Conservation (phyloP, 2,888 invertebrate genomes). For the Eupithecia abbreviata region DNA sequence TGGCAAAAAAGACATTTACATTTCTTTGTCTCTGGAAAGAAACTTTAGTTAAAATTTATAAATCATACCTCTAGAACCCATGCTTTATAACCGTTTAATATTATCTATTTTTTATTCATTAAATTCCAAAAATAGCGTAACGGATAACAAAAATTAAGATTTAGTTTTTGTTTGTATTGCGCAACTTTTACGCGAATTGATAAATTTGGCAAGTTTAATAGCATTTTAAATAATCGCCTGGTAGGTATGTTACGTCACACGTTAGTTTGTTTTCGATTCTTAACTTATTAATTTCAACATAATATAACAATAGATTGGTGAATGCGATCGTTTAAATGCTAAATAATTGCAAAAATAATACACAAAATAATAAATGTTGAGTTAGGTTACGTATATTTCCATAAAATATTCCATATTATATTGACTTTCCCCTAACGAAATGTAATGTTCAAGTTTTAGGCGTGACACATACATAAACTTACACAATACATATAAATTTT, state of each 20-base stretch:
- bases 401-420: neutral
- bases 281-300: neutral
- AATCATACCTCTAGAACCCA: too few species aligned
- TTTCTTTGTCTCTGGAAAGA: neutral
- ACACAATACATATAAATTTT: neutral
- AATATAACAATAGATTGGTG: neutral
- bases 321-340: neutral
- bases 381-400: neutral
- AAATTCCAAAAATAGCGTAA: too few species aligned
- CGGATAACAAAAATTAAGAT: too few species aligned
- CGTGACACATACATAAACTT: too few species aligned
- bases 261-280: neutral
- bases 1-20: neutral
- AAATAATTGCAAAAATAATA: neutral
- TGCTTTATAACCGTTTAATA: too few species aligned
- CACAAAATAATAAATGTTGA: neutral
- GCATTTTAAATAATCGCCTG: too few species aligned
- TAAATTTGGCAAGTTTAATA: too few species aligned
- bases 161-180: neutral
- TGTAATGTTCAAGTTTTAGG: too few species aligned
- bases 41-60: neutral
- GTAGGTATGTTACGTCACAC: too few species aligned
- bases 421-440: too few species aligned
- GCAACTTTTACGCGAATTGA: neutral
- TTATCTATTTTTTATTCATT: too few species aligned